Conservation (phyloP, 2,888 invertebrate genomes). For the Myathropa florea region DNA sequence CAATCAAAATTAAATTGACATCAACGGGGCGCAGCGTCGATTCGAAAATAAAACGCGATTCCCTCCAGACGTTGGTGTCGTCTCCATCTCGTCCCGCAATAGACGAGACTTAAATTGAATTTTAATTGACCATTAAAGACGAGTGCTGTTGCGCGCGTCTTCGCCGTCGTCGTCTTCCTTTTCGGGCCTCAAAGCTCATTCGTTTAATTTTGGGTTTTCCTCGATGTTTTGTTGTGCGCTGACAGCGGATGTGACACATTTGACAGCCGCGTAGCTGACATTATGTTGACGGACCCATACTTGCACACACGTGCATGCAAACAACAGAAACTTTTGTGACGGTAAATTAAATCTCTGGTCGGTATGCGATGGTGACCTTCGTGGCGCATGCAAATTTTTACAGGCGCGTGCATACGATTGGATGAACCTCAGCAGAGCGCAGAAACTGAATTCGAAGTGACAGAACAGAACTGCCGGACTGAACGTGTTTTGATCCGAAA, state of each 20-base stretch:
- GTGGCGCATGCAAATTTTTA: not conserved
- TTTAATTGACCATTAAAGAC: conserved; percentile 54
- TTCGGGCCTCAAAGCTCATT: not conserved
- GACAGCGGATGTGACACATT: not conserved
- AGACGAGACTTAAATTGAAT: conserved; percentile 36
- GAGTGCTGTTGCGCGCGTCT: not conserved
- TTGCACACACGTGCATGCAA: too few species aligned
- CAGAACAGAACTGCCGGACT: not conserved
- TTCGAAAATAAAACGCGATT: not conserved
- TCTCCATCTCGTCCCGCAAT: not conserved
- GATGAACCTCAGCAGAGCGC: not conserved
- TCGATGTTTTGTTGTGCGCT: not conserved
- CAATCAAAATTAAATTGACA: conserved; percentile 61
- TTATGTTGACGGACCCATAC: too few species aligned
- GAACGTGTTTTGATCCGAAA: not conserved
- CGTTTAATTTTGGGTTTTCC: not conserved
- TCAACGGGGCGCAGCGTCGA: not conserved
- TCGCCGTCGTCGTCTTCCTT: not conserved
- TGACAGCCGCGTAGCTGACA: not conserved
- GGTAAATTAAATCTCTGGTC: not conserved
- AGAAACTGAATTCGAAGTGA: not conserved
- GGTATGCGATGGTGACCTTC: not conserved
- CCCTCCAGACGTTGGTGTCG: not conserved
- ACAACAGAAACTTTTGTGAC: not conserved
- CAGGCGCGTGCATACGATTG: not conserved